These are phyloP conservation scores for Varanus komodoensis DNA, from an alignment of 2,113 vertebrate genomes.

Conservation along the genomic window DNA sequence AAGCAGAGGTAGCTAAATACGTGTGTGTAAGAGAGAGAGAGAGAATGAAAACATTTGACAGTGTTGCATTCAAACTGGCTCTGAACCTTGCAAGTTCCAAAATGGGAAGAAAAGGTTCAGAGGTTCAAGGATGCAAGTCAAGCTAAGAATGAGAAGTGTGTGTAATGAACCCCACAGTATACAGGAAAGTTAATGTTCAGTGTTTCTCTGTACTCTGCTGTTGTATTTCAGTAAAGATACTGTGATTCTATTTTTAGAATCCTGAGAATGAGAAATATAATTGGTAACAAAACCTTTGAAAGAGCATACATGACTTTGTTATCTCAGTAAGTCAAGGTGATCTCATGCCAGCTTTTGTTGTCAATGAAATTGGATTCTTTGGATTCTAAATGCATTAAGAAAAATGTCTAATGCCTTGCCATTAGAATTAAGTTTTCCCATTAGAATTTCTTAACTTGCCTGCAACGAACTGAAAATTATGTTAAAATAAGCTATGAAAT, in stretches of 20 bases:
- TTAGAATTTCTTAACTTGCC: too few species aligned
- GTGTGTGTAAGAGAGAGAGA: too few species aligned
- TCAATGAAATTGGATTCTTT: background rate
- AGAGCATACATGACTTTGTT: background rate
- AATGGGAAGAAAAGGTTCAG: too few species aligned
- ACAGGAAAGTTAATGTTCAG: background rate
- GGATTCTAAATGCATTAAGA: background rate
- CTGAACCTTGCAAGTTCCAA: background rate
- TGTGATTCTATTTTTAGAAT: background rate
- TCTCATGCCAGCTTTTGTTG: too few species aligned
- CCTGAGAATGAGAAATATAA: background rate
- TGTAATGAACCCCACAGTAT: too few species aligned
- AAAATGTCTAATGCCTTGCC: background rate
- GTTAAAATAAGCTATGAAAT: background rate
- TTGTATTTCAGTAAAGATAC: background rate
- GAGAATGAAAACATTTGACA: background rate
- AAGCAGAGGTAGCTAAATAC: background rate
- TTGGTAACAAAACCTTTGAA: background rate
- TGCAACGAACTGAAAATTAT: background rate
- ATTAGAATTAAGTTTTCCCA: background rate
- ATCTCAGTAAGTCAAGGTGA: background rate
- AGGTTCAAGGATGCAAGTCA: background rate
- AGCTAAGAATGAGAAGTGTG: background rate
- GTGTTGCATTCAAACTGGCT: background rate
- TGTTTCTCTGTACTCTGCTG: background rate